These are phyloP conservation scores for Caradrina clavipalpis DNA, from an alignment of 2,888 invertebrate species.

Conservation along the genomic window DNA sequence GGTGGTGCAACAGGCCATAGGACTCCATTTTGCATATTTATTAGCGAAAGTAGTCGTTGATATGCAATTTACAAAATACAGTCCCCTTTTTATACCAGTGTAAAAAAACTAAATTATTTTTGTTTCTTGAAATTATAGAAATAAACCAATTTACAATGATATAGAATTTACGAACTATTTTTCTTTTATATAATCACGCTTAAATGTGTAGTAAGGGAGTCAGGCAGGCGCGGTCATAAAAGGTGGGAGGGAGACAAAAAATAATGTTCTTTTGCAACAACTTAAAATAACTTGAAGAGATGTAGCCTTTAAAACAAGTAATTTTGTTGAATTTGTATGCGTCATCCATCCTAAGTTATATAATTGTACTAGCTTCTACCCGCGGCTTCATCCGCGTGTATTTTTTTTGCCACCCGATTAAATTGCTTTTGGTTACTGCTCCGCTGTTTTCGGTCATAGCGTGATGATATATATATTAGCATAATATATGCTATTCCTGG, in stretches of 20 bases:
- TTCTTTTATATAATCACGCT: background rate
- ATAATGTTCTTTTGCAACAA: no score
- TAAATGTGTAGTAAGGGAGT: background rate
- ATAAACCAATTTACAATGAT: conserved; percentile 4
- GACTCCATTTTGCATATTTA: conserved; percentile 34
- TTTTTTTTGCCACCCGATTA: no score
- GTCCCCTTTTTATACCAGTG: conserved; percentile 17
- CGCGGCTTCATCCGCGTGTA: no score
- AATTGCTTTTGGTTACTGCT: no score
- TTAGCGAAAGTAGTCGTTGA: background rate
- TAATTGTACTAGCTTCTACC: no score
- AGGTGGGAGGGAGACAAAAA: conserved; percentile 1
- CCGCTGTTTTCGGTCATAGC: no score
- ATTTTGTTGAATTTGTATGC: no score
- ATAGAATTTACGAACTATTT: conserved; percentile 16
- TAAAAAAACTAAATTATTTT: conserved; percentile 7
- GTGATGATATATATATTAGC: no score
- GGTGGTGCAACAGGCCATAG: background rate
- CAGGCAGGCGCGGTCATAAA: background rate
- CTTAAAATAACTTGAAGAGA: no score
- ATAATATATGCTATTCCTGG: no score
- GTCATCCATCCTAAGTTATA: no score
- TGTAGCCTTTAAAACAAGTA: no score
- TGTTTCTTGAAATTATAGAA: conserved; percentile 7
- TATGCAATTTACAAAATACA: conserved; percentile 10